A percentile compares a stretch with the other conserved stretches of the same genome.
phyloP scores from a whole-genome alignment of 2,797 vertebrate species.

The Columba guinea region DNA sequence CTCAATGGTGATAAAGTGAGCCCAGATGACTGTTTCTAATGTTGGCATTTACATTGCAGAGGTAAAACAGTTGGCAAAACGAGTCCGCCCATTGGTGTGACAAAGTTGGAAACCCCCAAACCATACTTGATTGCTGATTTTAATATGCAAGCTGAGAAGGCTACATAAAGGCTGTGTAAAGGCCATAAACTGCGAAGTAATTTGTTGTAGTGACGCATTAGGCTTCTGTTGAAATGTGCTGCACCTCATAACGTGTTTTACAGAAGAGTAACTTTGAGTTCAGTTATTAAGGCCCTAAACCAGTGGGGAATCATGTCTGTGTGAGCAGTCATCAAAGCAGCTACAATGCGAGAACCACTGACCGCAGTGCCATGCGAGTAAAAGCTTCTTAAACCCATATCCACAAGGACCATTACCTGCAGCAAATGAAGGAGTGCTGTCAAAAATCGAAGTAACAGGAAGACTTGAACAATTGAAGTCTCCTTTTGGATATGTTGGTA shows the following conservation, averaged over 20 bases:
- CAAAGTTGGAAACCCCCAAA: not conserved
- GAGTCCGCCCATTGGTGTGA: not conserved
- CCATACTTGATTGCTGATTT: not conserved
- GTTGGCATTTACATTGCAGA: not conserved
- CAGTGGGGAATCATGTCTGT: not conserved
- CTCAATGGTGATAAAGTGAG: not conserved
- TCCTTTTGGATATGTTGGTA: not conserved
- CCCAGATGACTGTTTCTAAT: not conserved
- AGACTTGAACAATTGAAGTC: not conserved
- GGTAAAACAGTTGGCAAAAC: not conserved
- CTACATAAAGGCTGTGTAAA: not conserved
- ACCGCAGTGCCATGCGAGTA: fast-evolving
- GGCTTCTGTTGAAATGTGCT: not conserved
- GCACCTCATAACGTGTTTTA: not conserved
- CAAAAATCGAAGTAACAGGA: not conserved
- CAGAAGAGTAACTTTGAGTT: not conserved
- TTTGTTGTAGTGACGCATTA: not conserved
- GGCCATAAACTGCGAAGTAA: not conserved
- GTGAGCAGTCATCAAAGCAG: not conserved
- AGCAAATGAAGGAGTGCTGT: not conserved
- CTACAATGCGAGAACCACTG: not conserved
- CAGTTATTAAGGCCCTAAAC: not conserved
- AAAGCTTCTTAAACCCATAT: not conserved
- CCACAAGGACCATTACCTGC: not conserved
- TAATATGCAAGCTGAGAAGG: not conserved